Evolutionary conservation across 2,113 vertebrate species (phyloP).

Genomic region (Mobula birostris): DNA sequence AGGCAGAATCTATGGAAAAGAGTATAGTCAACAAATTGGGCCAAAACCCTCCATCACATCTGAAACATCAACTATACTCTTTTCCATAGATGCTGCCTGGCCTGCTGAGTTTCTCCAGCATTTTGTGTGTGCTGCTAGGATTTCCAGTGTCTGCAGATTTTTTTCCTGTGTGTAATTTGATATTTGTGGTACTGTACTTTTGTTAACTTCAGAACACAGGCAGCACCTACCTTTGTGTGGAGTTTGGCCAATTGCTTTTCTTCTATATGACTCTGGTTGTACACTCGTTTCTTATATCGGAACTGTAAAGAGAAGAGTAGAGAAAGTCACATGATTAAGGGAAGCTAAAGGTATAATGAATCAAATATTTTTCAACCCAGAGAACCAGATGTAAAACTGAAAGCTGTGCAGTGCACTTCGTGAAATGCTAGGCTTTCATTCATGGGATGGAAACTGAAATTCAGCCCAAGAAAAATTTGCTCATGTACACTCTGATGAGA

Average conservation of each 20-base stretch:
- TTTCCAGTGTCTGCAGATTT: no score
- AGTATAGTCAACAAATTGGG: no score
- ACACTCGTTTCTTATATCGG: conserved; percentile 91
- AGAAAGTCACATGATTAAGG: not conserved
- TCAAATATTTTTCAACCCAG: not conserved
- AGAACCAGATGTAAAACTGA: not conserved
- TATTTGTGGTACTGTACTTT: no score
- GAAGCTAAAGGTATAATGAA: not conserved
- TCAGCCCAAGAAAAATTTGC: not conserved
- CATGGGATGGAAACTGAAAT: not conserved
- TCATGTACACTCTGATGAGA: not conserved
- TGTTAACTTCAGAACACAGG: not conserved
- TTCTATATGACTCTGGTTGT: conserved; percentile 82
- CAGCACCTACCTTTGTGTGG: conserved; percentile 79
- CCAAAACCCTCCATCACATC: no score
- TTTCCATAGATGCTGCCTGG: no score
- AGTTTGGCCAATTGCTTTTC: conserved; percentile 94
- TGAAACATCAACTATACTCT: no score
- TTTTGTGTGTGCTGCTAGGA: no score
- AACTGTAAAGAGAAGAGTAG: conserved; percentile 64
- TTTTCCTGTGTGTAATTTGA: no score
- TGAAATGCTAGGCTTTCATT: no score
- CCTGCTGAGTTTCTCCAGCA: no score
- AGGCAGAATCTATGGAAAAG: no score
- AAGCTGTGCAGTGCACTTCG: not conserved